Evolutionary conservation across 1,140 invertebrate species (phyloP).

Genomic region (Drosophila sp.): DNA sequence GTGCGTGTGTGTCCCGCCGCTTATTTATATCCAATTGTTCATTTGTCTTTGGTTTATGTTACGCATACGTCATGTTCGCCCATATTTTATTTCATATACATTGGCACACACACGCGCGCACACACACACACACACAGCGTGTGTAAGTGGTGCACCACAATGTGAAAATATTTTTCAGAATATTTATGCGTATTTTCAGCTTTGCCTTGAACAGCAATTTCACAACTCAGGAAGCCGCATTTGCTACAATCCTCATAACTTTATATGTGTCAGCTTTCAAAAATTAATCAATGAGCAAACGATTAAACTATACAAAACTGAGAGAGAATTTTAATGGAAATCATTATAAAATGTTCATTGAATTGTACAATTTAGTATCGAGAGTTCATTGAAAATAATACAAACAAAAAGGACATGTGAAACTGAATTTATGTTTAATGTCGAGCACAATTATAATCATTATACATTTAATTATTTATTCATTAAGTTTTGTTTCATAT

Average conservation of each 20-base stretch:
- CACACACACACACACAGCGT: not conserved
- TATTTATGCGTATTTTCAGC: conserved; percentile 73
- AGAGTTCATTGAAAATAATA: not conserved
- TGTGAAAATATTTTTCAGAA: conserved; percentile 70
- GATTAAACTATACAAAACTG: conserved; percentile 5
- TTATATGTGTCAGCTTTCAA: conserved; percentile 37
- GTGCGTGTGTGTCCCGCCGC: conserved; percentile 47
- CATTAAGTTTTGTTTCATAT: too few species aligned
- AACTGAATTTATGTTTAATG: conserved; percentile 3
- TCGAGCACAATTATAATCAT: conserved; percentile 29
- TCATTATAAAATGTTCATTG: not conserved
- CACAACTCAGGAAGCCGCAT: conserved; percentile 41
- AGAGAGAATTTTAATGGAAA: not conserved
- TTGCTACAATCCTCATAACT: conserved; percentile 15
- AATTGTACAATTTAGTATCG: not conserved
- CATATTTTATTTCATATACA: conserved; percentile 69
- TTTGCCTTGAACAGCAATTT: conserved; percentile 50
- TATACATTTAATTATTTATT: not conserved
- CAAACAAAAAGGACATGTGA: not conserved
- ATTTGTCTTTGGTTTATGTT: conserved; percentile 81
- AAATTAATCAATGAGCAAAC: conserved; percentile 46
- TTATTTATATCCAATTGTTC: conserved; percentile 82
- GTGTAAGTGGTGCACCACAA: conserved; percentile 59
- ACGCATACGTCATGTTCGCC: conserved; percentile 79
- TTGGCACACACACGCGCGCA: conserved; percentile 16